Evolutionary conservation across 2,113 vertebrate species (phyloP), one percentile per base, ranked within the genome.

Genomic region (Pseudorhombus dupliciocellatus): DNA sequence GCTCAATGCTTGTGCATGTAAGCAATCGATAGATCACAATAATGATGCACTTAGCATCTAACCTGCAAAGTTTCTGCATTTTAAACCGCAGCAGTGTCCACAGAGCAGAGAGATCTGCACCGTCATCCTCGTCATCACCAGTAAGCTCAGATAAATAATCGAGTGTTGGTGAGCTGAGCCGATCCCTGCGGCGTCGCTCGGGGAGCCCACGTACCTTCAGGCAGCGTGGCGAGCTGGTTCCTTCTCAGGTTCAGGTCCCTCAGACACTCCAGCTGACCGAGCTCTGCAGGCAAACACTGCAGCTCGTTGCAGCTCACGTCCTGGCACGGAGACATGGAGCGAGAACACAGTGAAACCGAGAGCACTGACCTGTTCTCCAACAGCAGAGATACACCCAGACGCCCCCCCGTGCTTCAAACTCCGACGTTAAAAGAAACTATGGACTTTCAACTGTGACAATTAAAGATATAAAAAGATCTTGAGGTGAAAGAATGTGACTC

Each of bases 231-330:
- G 40, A 98, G 93, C 77, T 94, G 95, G 76, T 98, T 98, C 84
- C 96, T 92, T 57, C 96, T 89, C 52, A 97, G 85, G 42, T 92
- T 97, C 14, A 98, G 86, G 67, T 98, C 97, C 64, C 97, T 93
- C 75, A 98, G 92, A 77, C 91, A 89, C 62, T 93, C 92, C 37
- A 98, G 87, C 73, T 92, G 93, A 0, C 95, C 94, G 24, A 98
- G 86, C 60, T 96, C 94, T 12, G 88, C 77, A 0, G 97, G 97
- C 37, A 98, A 91, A 52, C 85, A 62, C 88, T 95, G 95, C 52
- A 97, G 81, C 79, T 96, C 96, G 26, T 98, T 98, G 82, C 96
- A 96, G 90, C 97, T 96, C 5, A 96, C 94, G 8, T 98, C 97
- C 97, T 85, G 62, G 66, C 4, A 22, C 69, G 55, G 16, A 57